Evolutionary conservation across 2,888 invertebrate genomes (phyloP), one percentile per base, ranked within the genome.

Genomic region (Brachypalpus laphriformis): DNA sequence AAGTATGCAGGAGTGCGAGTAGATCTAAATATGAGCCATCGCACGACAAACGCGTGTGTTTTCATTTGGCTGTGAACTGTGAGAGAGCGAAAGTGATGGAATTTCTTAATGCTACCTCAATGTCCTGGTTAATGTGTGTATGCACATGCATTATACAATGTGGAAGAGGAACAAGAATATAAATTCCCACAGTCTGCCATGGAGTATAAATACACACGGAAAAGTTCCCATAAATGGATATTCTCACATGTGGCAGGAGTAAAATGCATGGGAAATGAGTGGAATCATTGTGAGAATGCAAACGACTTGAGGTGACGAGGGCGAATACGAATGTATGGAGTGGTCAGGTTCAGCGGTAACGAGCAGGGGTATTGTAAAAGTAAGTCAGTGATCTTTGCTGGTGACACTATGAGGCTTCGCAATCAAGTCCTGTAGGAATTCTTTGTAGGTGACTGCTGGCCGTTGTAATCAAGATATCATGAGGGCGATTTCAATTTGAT

Each of bases 21-120:
- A 18, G 22, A 8, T 49, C 40, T 42, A 37, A 65, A 72, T 68
- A 74, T 28, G 47, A 75, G 54, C 66, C 61, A 81, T 76, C 77
- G 77, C 47, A 72, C 77, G 77, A 77, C 72, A 51, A 28, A 40
- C 82, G 77, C 82, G 77, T 82, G 82, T 82, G 72, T 82, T 82
- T 77, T 77, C 40, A 54, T 76, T 63, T 54, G 37, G 4, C 11
- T 37, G n/a, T 28, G n/a, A n/a, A 5, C 14, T 37, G 18, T 37
- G 37, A 37, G 34, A 42, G 22, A 59, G 47, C 25, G 49, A 65
- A 57, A 59, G 75, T 51, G 40, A 18, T 4, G 54, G 14, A 9
- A 18, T 31, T 63, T 61, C 28, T 22, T 54, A 31, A n/a, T 49
- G 40, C 45, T 54, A 61, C 63, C 57, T 72, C 49, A 25, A 28